Evolutionary conservation across 2,888 invertebrate genomes (phyloP).

Genomic region (Eutolmus rufibarbis): DNA sequence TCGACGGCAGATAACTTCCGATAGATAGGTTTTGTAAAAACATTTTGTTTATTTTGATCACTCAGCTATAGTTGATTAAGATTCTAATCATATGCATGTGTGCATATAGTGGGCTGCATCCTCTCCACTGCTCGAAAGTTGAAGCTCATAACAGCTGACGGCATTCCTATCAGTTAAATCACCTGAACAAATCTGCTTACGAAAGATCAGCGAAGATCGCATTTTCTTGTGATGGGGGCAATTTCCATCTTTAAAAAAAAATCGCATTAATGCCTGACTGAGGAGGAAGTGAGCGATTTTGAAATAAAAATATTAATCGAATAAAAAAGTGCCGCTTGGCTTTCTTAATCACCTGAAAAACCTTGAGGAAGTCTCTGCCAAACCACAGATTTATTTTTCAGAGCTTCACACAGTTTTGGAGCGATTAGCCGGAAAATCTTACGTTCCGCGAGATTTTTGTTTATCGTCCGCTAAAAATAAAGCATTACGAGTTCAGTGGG

Average conservation of each 20-base stretch:
- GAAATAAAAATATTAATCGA: background rate
- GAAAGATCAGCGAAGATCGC: background rate
- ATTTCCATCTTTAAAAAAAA: background rate
- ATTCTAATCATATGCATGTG: background rate
- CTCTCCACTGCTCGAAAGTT: background rate
- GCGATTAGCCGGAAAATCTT: background rate
- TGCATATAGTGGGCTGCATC: background rate
- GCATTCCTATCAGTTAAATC: background rate
- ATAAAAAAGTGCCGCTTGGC: background rate
- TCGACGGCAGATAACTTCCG: background rate
- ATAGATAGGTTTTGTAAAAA: background rate
- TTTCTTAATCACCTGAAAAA: background rate
- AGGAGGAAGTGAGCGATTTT: background rate
- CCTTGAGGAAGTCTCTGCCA: background rate
- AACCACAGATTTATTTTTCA: background rate
- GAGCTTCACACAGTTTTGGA: background rate
- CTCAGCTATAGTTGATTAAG: background rate
- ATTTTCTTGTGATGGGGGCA: background rate
- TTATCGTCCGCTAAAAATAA: constrained; percentile 16
- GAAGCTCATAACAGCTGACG: background rate
- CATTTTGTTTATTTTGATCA: background rate
- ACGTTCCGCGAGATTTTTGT: background rate
- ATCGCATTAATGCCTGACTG: background rate
- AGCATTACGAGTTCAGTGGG: constrained; percentile 17
- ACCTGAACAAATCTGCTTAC: background rate